A percentile compares a stretch with the other conserved stretches of the same genome.
phyloP scores from a whole-genome alignment of 2,888 invertebrate species.

The Leptogaster cylindrica region DNA sequence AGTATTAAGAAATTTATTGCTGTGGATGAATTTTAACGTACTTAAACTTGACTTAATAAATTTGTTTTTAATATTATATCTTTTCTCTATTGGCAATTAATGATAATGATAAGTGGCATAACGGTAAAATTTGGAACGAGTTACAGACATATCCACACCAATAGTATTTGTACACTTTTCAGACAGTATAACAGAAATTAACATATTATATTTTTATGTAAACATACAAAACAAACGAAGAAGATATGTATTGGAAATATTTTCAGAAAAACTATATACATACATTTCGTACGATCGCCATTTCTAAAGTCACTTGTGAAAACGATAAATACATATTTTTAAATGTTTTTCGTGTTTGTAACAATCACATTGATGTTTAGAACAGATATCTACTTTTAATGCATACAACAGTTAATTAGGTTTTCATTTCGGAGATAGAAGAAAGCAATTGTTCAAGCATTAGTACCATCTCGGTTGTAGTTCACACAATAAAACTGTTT shows the following conservation, averaged over 20 bases:
- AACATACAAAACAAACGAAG: conserved; percentile 11
- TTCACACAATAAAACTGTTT: no score
- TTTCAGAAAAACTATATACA: background rate
- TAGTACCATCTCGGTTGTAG: no score
- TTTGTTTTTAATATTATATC: no score
- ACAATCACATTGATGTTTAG: background rate
- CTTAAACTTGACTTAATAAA: no score
- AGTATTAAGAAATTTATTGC: no score
- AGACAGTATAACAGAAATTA: conserved; percentile 1
- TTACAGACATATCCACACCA: conserved; percentile 16
- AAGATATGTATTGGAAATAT: background rate
- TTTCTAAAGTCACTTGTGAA: background rate
- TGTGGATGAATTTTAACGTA: no score
- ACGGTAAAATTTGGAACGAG: background rate
- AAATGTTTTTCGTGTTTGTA: background rate
- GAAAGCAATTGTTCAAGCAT: no score
- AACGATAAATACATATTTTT: background rate
- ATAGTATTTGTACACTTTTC: conserved; percentile 9
- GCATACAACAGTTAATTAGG: no score
- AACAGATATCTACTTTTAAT: conserved; percentile 1
- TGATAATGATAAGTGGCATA: background rate
- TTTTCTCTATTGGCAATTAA: background rate
- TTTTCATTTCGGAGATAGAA: no score
- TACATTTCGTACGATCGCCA: background rate
- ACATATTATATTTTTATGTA: conserved; percentile 19